A percentile compares a stretch with the other conserved stretches of the same genome.
These are phyloP conservation scores for Myanophis thanlyinensis DNA, from an alignment of 2,113 vertebrate species.

Conservation along the genomic window DNA sequence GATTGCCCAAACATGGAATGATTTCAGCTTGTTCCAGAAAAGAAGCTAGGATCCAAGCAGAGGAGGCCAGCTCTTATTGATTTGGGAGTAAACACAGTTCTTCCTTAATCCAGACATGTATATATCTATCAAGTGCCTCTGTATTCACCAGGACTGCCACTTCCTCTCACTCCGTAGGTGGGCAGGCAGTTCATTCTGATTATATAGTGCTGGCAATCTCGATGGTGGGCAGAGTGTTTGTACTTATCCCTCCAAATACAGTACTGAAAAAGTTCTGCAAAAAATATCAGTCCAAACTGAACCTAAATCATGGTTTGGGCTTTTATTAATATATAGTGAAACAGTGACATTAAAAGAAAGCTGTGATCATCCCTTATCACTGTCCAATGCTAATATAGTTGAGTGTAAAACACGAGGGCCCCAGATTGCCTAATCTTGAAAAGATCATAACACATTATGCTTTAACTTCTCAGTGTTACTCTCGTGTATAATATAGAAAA, in stretches of 20 bases:
- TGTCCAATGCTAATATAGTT: neutral
- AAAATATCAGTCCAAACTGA: neutral
- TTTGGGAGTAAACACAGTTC: accelerated
- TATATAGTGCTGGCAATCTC: neutral
- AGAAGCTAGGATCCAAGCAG: neutral
- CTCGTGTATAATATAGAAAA: neutral
- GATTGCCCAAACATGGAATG: too few species aligned
- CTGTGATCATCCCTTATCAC: neutral
- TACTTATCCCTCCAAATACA: neutral
- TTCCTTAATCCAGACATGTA: neutral
- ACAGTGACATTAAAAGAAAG: neutral
- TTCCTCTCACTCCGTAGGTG: neutral
- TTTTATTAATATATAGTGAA: neutral
- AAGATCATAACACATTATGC: neutral
- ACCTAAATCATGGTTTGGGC: neutral
- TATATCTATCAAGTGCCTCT: neutral
- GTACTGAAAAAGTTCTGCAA: accelerated
- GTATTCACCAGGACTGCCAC: neutral
- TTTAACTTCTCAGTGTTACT: neutral
- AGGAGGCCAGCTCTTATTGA: accelerated
- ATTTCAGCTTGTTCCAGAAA: neutral
- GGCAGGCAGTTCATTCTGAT: neutral
- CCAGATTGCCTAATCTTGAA: neutral
- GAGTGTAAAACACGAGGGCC: neutral
- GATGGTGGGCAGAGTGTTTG: neutral